A percentile compares a stretch with the other conserved stretches of the same genome.
Conservation (phyloP, 1,140 invertebrate species). For the Nymphalis io region DNA sequence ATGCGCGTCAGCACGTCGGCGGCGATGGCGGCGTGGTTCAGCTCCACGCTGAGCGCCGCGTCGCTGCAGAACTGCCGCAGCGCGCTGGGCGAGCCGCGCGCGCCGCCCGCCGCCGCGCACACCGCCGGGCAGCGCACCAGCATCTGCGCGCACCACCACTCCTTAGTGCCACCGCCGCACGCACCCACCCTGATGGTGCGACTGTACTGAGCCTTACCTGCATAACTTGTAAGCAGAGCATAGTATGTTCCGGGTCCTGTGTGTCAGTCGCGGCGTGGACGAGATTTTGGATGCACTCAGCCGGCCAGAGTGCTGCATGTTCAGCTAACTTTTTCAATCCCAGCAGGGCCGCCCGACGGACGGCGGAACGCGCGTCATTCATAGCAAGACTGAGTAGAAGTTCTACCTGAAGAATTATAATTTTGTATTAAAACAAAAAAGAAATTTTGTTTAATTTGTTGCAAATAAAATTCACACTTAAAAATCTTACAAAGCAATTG, state of each 20-base stretch:
- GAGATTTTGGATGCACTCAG: constrained; percentile 50
- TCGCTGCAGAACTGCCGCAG: constrained; percentile 66
- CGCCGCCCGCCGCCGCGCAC: constrained; percentile 54
- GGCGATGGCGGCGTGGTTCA: constrained; percentile 67
- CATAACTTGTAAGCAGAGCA: constrained; percentile 70
- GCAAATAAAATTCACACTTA: too few species aligned
- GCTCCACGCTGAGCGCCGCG: constrained; percentile 60
- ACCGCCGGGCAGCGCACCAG: constrained; percentile 66
- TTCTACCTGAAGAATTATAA: constrained; percentile 52
- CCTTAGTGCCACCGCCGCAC: too few species aligned
- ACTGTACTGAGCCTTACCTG: constrained; percentile 45
- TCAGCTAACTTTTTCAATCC: constrained; percentile 89
- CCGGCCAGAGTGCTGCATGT: constrained; percentile 70
- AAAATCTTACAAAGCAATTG: too few species aligned
- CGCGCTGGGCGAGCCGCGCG: constrained; percentile 39
- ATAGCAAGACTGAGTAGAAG: constrained; percentile 60
- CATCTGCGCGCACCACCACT: constrained; percentile 49
- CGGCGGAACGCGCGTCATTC: constrained; percentile 69
- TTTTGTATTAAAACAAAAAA: too few species aligned
- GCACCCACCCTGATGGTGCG: too few species aligned
- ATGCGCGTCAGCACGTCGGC: constrained; percentile 66
- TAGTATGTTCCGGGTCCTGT: constrained; percentile 52
- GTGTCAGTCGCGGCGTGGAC: constrained; percentile 51
- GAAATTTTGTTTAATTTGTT: too few species aligned
- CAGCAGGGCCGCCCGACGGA: constrained; percentile 88